Conservation (phyloP, 2,113 vertebrate genomes). For the Nothocercus julius region DNA sequence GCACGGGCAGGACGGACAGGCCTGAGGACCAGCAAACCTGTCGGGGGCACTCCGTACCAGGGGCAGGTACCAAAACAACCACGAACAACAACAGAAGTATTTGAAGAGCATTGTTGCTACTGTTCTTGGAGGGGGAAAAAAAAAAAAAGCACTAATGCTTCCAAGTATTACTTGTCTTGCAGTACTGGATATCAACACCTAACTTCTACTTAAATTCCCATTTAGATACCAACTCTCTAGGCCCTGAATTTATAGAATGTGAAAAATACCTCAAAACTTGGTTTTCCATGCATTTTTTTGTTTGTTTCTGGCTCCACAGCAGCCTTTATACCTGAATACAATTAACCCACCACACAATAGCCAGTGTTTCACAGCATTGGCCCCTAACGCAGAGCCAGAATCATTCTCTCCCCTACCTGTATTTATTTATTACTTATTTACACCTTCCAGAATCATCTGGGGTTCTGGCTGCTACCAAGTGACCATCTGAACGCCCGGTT, state of each 20-base stretch:
- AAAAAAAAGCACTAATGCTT: background rate
- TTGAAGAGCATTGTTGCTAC: background rate
- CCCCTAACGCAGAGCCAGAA: accelerated
- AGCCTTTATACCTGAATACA: background rate
- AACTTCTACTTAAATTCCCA: background rate
- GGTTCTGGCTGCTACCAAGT: background rate
- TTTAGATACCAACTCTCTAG: background rate
- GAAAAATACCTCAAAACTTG: background rate
- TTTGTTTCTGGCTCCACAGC: background rate
- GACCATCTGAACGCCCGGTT: background rate
- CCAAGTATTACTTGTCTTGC: background rate
- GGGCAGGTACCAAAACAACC: no score
- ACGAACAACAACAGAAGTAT: no score
- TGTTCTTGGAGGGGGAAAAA: background rate
- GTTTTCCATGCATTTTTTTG: background rate
- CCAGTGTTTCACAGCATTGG: no score
- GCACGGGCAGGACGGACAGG: no score
- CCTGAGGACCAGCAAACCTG: background rate
- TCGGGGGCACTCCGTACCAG: background rate
- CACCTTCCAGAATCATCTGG: background rate
- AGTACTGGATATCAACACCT: background rate
- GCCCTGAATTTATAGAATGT: background rate
- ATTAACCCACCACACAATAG: background rate
- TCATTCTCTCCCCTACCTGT: background rate
- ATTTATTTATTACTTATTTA: background rate